A percentile compares a stretch with the other conserved stretches of the same genome.
Conservation (phyloP, 2,797 vertebrate species). For the Tinamus major region DNA sequence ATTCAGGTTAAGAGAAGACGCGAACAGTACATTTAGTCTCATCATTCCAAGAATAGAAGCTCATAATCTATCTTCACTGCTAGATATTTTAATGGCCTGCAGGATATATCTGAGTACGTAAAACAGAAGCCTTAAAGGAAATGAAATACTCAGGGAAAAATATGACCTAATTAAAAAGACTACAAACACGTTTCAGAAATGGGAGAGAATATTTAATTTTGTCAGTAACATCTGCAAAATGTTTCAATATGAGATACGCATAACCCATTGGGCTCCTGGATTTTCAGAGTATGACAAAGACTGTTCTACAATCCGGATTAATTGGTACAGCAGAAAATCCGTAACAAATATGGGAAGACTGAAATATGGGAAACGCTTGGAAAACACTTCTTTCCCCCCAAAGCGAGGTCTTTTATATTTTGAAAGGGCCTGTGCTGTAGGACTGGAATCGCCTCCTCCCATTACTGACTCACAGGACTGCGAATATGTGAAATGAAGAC, state of each 20-base stretch:
- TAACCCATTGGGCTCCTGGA: not conserved
- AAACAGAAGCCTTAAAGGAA: constrained; percentile 53
- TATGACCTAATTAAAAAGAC: constrained; percentile 61
- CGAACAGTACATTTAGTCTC: not conserved
- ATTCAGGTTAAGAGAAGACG: not conserved
- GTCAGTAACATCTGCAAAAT: constrained; percentile 26
- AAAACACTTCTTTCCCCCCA: not conserved
- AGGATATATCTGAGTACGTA: constrained; percentile 1
- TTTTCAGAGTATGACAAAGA: not conserved
- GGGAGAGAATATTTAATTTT: constrained; percentile 37
- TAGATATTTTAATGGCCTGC: constrained; percentile 41
- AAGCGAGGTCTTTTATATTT: not conserved
- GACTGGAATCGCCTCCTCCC: not conserved
- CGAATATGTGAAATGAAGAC: not conserved
- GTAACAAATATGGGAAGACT: not conserved
- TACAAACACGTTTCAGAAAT: constrained; percentile 53
- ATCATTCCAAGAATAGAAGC: constrained; percentile 41
- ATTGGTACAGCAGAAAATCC: not conserved
- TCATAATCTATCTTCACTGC: constrained; percentile 15
- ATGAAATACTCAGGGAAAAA: constrained; percentile 18
- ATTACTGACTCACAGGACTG: not conserved
- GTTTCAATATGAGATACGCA: not conserved
- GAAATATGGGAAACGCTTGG: too few species aligned
- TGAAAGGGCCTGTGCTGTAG: not conserved
- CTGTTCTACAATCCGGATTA: constrained; percentile 10